Conservation (phyloP, 2,888 invertebrate species). For the Heteropelma amictum region DNA sequence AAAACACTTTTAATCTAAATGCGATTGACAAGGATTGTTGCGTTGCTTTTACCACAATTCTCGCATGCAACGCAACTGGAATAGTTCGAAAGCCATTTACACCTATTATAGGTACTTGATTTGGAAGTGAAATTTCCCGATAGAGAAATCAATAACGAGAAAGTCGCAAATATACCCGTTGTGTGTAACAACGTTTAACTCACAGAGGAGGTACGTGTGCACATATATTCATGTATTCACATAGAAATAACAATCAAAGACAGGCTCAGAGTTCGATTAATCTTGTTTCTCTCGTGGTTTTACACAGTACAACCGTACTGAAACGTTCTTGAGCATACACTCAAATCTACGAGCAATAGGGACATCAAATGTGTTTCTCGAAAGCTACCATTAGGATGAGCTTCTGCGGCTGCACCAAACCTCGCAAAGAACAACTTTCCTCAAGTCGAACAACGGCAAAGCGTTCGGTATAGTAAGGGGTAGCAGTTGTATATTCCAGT, state of each 20-base stretch:
- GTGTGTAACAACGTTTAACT: no score
- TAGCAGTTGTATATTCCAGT: no score
- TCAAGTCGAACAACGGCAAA: neutral
- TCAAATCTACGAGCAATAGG: neutral
- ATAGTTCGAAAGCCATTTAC: no score
- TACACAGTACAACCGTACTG: constrained; percentile 1
- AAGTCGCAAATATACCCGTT: neutral
- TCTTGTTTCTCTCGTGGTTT: constrained; percentile 4
- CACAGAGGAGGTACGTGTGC: neutral
- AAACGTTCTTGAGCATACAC: neutral
- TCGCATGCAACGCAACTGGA: no score
- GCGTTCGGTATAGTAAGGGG: no score
- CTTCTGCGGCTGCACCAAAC: neutral
- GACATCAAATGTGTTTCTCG: neutral
- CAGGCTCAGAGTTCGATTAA: constrained; percentile 18
- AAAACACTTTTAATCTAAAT: no score
- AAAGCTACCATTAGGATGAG: neutral
- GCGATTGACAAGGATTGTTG: no score
- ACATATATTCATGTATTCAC: neutral
- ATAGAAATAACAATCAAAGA: neutral
- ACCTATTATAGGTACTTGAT: constrained; percentile 1
- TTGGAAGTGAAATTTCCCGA: constrained; percentile 12
- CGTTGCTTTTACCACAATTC: no score
- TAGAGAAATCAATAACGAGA: neutral
- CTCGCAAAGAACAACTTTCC: neutral